Base-by-base conservation (phyloP, 2,888 invertebrate genomes). In the Orgyia antiqua region DNA sequence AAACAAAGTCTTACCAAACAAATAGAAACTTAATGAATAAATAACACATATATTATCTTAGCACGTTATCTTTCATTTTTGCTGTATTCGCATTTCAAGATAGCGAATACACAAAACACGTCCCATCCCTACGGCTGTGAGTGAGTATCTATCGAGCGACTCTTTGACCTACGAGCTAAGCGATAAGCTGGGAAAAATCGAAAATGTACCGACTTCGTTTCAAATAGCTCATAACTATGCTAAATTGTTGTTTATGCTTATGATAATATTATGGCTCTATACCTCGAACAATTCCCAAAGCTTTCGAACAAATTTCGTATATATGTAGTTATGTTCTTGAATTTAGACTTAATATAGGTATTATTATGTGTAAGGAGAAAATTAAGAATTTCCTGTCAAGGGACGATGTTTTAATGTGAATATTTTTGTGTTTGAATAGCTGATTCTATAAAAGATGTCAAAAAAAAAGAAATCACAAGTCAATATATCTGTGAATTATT, bases 171-270 rank as follows among this genome's bases (percentile, higher is more conserved):
- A 29, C 31, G 13, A 32, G 29, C 31, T 45, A 36, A 45, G 33
- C 45, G 52, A 53, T 58, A 58, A 58, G 56, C 48, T 43, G 45
- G 25, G 28, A 54, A 42, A 56, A 56, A 46, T 47, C 54, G 45
- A 53, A 54, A 57, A 53, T 47, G 51, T 51, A 44, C 9, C 21
- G 27, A 26, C 40, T 51, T 44, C 31, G 25, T 42, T 35, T 37
- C 28, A 40, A 42, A 33, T 28, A 43, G 42, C 37, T 42, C 40
- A 31, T 46, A 49, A 43, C 38, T 42, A 49, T 44, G 49, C 45
- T 42, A 47, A 52, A 52, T 42, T 41, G 47, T 47, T 52, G 42
- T 52, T 51, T 50, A 49, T 46, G 46, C 27, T 45, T 51, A 50
- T 52, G 52, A 47, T 50, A 44, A 52, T 50, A 37, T 45, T 44